phyloP scores from a whole-genome alignment of 2,888 invertebrate species.

The Listrodromus nycthemerus region DNA sequence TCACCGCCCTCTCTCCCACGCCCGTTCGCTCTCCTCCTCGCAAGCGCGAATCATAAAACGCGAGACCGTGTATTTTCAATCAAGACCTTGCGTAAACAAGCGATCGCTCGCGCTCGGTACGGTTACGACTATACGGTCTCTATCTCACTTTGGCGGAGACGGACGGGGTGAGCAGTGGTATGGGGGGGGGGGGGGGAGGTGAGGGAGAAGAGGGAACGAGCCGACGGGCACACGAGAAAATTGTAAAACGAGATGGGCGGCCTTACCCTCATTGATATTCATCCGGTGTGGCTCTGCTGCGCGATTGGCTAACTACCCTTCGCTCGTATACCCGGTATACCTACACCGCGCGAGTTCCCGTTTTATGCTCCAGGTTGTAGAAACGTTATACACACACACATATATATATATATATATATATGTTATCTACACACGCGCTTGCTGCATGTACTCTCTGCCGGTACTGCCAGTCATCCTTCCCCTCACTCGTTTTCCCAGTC shows the following conservation, averaged over 20 bases:
- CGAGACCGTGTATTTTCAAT: conserved; percentile 74
- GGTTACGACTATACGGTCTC: conserved; percentile 28
- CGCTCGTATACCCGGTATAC: conserved; percentile 70
- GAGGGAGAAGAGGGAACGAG: conserved; percentile 37
- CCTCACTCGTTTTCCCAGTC: conserved; percentile 22
- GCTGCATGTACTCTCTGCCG: conserved; percentile 5
- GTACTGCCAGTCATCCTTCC: conserved; percentile 34
- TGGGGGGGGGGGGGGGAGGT: conserved; percentile 10
- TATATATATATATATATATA: conserved; percentile 1
- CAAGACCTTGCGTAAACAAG: conserved; percentile 74
- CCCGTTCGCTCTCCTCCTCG: conserved; percentile 52
- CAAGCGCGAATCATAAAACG: conserved; percentile 70
- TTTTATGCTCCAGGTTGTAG: conserved; percentile 43
- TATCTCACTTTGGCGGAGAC: conserved; percentile 51
- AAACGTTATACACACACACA: background rate
- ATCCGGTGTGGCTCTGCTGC: conserved; percentile 78
- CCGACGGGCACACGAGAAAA: conserved; percentile 72
- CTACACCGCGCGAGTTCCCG: conserved; percentile 60
- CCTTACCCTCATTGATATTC: conserved; percentile 82
- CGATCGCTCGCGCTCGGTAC: conserved; percentile 57
- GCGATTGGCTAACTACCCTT: conserved; percentile 83
- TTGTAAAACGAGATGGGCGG: conserved; percentile 80
- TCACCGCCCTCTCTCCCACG: background rate
- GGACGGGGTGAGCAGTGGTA: background rate
- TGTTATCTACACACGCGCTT: conserved; percentile 20